phyloP scores from a whole-genome alignment of 1,140 invertebrate genomes.

The Rhopalosiphum maidis region DNA sequence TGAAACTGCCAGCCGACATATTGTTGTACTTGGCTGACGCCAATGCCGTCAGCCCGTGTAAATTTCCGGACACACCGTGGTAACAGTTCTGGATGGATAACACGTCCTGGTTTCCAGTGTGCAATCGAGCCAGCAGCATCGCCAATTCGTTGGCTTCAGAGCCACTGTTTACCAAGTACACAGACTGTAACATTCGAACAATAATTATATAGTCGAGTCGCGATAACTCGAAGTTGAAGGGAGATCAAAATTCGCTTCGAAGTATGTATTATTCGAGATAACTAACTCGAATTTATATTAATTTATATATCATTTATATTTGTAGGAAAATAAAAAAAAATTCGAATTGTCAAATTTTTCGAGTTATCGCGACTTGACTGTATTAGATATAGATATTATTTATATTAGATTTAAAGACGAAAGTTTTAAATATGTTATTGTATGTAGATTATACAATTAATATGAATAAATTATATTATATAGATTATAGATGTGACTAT shows the following conservation, averaged over 20 bases:
- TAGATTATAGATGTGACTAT: no score
- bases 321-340: no score
- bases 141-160: constrained; percentile 97
- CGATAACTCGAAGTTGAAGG: no score
- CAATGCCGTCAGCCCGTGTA: constrained; percentile 83
- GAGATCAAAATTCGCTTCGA: no score
- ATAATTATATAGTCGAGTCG: not conserved
- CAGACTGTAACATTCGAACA: constrained; percentile 67
- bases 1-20: constrained; percentile 76
- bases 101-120: constrained; percentile 85
- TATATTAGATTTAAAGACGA: not conserved
- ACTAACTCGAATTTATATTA: no score
- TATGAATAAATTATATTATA: not conserved
- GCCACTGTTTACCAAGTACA: constrained; percentile 94
- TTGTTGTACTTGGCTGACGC: constrained; percentile 75
- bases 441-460: not conserved
- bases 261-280: no score
- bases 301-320: no score
- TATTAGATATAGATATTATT: not conserved
- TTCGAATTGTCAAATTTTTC: no score
- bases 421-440: not conserved
- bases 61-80: constrained; percentile 85
- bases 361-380: no score
- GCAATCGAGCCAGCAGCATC: constrained; percentile 80
- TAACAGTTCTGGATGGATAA: constrained; percentile 87